Evolutionary conservation across 1,140 invertebrate species (phyloP).

Genomic region (Dufourea novaeangliae): DNA sequence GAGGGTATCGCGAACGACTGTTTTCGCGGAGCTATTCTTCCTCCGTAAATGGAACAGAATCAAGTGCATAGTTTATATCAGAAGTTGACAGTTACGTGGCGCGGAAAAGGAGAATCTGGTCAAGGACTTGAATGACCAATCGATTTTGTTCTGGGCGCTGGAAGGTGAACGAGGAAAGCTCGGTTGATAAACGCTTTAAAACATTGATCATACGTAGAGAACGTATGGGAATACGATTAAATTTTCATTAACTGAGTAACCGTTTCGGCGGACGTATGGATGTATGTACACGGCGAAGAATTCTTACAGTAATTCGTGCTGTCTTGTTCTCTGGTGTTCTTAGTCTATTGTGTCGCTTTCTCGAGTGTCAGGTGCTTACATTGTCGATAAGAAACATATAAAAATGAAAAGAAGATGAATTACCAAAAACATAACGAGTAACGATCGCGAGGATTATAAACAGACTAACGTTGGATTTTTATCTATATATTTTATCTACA

Average conservation of each 20-base stretch:
- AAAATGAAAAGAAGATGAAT: background rate
- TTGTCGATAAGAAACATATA: conserved; percentile 14
- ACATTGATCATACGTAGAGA: background rate
- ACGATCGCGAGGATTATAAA: conserved; percentile 69
- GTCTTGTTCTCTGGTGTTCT: conserved; percentile 26
- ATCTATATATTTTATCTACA: conserved; percentile 76
- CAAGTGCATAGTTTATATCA: too few relatives aligned
- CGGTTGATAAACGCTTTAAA: conserved; percentile 21
- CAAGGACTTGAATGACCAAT: background rate
- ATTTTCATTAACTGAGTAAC: conserved; percentile 5
- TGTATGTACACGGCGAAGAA: conserved; percentile 11
- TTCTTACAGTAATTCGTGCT: conserved; percentile 8
- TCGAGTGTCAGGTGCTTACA: conserved; percentile 22
- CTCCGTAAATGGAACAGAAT: too few relatives aligned
- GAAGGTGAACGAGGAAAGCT: background rate
- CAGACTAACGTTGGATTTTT: conserved; percentile 69
- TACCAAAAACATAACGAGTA: background rate
- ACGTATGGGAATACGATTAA: conserved; percentile 9
- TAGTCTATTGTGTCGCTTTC: conserved; percentile 36
- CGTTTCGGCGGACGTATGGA: background rate
- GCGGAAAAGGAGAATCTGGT: background rate
- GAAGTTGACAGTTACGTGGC: too few relatives aligned
- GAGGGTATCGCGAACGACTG: too few relatives aligned
- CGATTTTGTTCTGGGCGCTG: background rate
- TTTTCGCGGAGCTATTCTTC: too few relatives aligned